Evolutionary conservation across 1,140 invertebrate genomes (phyloP), one percentile per base, ranked within the genome.

Genomic region (Trypoxylus dichotomus): DNA sequence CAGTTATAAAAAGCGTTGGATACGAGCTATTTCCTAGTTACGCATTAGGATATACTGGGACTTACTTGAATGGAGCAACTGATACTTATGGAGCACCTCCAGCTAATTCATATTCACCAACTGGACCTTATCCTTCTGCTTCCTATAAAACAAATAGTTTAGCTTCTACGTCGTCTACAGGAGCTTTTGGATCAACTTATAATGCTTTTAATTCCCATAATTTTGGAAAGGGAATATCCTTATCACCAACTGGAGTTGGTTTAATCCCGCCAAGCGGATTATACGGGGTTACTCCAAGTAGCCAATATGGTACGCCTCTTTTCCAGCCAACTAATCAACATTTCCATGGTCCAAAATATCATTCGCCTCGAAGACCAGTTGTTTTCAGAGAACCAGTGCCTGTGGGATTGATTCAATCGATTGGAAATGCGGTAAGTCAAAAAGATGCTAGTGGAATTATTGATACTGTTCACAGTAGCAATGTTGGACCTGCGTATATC

Each of bases 361-460:
- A 84, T 11, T 85, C 87, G 54, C 90, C 91, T 1, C 89, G 87
- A 84, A 85, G 88, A 37, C 91, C 91, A 0, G 88, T 93, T 7
- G 90, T 91, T 81, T 94, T 93, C 82, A 88, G 92, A 74, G 91
- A 93, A 32, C 89, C 91, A 0, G 90, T 94, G 1, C 93, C 93
- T 3, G 86, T 87, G 71, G 92, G 91, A 1, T 82, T 94, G 1
- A 85, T 93, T 1, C 88, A 92, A 79, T 89, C 91, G 15, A 91
- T 91, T 76, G 91, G 88, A 21, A 63, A 63, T 63, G 19, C 19
- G 5, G 88, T 89, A 0, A 88, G 87, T 74, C 88, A 90, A n/a
- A 89, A 89, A 79, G 88, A 90, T 80, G 78, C 60, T 19, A 63
- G 19, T 24, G 60, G 60, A 25, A 63, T 63, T 25, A 63, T 63